Percentiles rank a stretch among this genome's conserved stretches.
phyloP scores from a whole-genome alignment of 92 coral and sea anemone species.

The Plumapathes pennacea region DNA sequence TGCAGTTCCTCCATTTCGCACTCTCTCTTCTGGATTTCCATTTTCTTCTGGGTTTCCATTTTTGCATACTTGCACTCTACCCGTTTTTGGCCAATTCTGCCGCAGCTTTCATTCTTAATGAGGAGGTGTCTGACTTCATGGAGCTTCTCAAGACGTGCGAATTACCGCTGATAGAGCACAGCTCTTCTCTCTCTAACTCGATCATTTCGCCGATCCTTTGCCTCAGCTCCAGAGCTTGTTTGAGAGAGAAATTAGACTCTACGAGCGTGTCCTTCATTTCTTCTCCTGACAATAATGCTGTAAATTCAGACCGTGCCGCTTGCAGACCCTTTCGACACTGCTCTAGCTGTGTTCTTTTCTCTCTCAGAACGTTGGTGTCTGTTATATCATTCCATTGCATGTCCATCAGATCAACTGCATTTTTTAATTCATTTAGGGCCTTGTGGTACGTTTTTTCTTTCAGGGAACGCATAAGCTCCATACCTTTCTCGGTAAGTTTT shows the following conservation, averaged over 20 bases:
- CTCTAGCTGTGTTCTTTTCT: slow-evolving; percentile 26
- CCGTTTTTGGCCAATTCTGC: slow-evolving; percentile 30
- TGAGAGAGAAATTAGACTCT: slow-evolving; percentile 1
- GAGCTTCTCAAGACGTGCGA: slow-evolving; percentile 23
- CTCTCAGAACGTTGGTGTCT: slow-evolving; percentile 14
- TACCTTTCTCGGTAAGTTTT: slow-evolving; percentile 4
- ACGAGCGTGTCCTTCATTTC: slow-evolving; percentile 2
- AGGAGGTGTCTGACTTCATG: slow-evolving; percentile 7
- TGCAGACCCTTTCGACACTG: slow-evolving; percentile 27
- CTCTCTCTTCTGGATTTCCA: slow-evolving; percentile 36
- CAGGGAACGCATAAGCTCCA: background rate
- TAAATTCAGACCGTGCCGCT: slow-evolving; percentile 24
- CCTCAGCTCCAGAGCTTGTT: slow-evolving; percentile 42
- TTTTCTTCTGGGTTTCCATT: slow-evolving; percentile 21
- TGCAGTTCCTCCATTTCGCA: slow-evolving; percentile 33
- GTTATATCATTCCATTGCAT: slow-evolving; percentile 38
- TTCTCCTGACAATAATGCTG: slow-evolving; percentile 1
- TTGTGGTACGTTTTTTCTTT: slow-evolving; percentile 10
- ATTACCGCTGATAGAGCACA: slow-evolving; percentile 1
- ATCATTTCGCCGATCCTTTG: slow-evolving; percentile 24
- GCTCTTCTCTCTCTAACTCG: slow-evolving; percentile 36
- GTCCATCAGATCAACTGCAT: slow-evolving; percentile 14
- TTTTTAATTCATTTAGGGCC: slow-evolving; percentile 13
- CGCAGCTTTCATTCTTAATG: slow-evolving; percentile 22
- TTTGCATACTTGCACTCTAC: slow-evolving; percentile 39